Conservation (phyloP, 2,888 invertebrate species). For the Plebejus argus region DNA sequence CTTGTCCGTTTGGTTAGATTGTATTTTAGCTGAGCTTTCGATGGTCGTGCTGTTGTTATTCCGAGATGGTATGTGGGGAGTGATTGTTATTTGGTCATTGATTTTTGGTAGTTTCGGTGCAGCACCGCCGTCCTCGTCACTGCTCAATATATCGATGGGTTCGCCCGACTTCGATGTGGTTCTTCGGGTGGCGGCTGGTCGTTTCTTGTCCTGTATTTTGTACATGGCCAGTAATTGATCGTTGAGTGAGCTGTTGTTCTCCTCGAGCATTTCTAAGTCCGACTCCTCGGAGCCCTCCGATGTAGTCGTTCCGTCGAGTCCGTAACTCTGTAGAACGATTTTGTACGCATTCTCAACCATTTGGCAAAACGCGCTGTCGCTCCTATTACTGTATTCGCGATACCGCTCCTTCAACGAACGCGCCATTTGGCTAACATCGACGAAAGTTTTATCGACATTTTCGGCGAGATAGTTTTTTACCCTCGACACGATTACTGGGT, state of each 20-base stretch:
- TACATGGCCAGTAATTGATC: slow-evolving; percentile 77
- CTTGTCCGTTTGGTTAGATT: slow-evolving; percentile 61
- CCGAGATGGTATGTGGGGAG: slow-evolving; percentile 66
- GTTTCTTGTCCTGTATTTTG: slow-evolving; percentile 76
- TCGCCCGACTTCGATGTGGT: slow-evolving; percentile 68
- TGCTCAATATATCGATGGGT: slow-evolving; percentile 72
- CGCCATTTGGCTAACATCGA: slow-evolving; percentile 92
- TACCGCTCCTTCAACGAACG: slow-evolving; percentile 86
- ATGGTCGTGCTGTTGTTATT: slow-evolving; percentile 54
- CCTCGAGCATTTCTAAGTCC: slow-evolving; percentile 88
- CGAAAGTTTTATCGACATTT: slow-evolving; percentile 89
- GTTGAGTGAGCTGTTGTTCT: slow-evolving; percentile 88
- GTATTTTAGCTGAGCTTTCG: slow-evolving; percentile 53
- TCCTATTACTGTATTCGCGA: slow-evolving; percentile 90
- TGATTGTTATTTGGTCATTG: slow-evolving; percentile 75
- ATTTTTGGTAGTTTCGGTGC: slow-evolving; percentile 75
- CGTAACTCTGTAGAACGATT: slow-evolving; percentile 85
- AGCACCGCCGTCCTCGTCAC: slow-evolving; percentile 67
- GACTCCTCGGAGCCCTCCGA: slow-evolving; percentile 83
- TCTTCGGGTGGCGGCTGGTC: slow-evolving; percentile 61
- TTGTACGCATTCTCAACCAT: slow-evolving; percentile 89
- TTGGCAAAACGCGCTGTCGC: slow-evolving; percentile 88
- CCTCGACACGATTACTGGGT: slow-evolving; percentile 81
- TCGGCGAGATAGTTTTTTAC: slow-evolving; percentile 89
- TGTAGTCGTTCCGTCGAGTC: slow-evolving; percentile 80